phyloP scores from a whole-genome alignment of 1,140 invertebrate genomes.

The Drosophila cardini region DNA sequence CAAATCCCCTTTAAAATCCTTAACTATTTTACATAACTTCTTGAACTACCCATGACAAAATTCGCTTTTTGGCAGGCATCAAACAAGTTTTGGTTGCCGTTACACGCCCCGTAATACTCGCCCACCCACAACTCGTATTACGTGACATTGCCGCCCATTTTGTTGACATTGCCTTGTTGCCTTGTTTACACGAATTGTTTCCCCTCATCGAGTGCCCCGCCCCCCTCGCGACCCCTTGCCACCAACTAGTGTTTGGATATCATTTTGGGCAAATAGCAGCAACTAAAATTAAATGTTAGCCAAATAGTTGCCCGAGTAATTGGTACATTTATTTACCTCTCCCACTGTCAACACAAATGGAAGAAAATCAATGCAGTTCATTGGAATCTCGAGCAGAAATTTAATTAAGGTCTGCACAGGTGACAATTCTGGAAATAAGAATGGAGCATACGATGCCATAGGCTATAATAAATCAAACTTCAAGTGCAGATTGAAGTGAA shows the following conservation, averaged over 20 bases:
- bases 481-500: constrained; percentile 27
- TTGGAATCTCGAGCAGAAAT: constrained; percentile 54
- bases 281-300: constrained; percentile 59
- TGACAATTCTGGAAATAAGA: constrained; percentile 53
- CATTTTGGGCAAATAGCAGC: constrained; percentile 59
- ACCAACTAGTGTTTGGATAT: constrained; percentile 64
- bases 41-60: constrained; percentile 4
- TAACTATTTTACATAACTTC: background rate
- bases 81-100: constrained; percentile 35
- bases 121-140: constrained; percentile 42
- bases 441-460: constrained; percentile 17
- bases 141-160: constrained; percentile 55
- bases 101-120: constrained; percentile 17
- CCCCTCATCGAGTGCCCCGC: constrained; percentile 11
- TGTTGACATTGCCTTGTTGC: constrained; percentile 71
- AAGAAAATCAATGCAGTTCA: constrained; percentile 58
- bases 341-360: constrained; percentile 8
- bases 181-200: constrained; percentile 57
- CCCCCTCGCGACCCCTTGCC: background rate
- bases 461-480: constrained; percentile 72
- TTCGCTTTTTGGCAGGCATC: constrained; percentile 38
- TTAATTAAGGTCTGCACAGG: constrained; percentile 74
- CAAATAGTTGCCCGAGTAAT: constrained; percentile 77
- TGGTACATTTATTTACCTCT: constrained; percentile 69
- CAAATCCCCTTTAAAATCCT: too few relatives aligned